These are phyloP conservation scores for Hippotragus niger DNA, from an alignment of 2,113 vertebrate species.

Conservation along the genomic window DNA sequence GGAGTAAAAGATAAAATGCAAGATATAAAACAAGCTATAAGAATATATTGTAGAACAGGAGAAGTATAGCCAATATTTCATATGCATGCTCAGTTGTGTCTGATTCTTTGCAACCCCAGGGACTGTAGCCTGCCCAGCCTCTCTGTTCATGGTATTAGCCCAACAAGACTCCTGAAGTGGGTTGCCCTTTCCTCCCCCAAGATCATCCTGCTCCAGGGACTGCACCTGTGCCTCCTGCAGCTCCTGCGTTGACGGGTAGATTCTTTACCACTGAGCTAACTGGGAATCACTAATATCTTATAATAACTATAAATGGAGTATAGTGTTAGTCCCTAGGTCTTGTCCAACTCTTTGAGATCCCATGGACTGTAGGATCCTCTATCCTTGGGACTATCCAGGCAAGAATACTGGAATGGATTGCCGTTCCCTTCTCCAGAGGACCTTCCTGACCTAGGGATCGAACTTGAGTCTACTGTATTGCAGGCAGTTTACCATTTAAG, in stretches of 20 bases:
- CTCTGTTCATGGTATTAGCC: not conserved
- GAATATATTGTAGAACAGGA: not conserved
- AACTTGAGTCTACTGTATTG: not conserved
- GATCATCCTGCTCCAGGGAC: not conserved
- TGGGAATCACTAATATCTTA: not conserved
- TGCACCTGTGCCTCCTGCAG: fast-evolving
- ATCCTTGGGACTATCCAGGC: not conserved
- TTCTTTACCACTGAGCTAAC: not conserved
- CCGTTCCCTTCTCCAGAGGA: not conserved
- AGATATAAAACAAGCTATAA: not conserved
- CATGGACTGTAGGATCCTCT: not conserved
- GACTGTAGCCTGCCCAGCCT: not conserved
- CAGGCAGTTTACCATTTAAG: not conserved
- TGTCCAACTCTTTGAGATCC: not conserved
- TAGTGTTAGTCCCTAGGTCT: not conserved
- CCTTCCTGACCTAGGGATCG: not conserved
- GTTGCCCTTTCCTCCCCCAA: not conserved
- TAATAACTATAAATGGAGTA: not conserved
- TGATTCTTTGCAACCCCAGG: not conserved
- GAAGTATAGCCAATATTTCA: not conserved
- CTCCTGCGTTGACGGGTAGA: not conserved
- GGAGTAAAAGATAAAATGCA: not conserved
- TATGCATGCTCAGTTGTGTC: not conserved
- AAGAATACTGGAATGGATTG: not conserved
- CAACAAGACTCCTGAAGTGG: not conserved